Percentiles rank a stretch among this genome's conserved stretches.
Evolutionary conservation across 2,113 vertebrate species (phyloP).

Genomic region (Alligator sinensis): DNA sequence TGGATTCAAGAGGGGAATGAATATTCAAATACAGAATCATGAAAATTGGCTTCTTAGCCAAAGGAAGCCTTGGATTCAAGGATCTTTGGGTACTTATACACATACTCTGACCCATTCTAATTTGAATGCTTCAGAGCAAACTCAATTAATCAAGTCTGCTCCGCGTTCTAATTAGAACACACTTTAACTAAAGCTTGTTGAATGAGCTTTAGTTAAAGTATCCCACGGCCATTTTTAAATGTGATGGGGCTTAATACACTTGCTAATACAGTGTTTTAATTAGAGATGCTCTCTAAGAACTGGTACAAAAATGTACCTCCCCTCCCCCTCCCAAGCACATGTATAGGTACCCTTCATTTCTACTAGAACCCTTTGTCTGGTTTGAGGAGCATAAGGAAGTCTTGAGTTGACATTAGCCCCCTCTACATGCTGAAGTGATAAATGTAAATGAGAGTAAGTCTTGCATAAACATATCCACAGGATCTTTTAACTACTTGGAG

Average conservation of each 20-base stretch:
- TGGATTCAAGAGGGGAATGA: background rate
- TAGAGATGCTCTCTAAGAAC: no score
- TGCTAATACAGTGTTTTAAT: no score
- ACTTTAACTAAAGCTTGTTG: no score
- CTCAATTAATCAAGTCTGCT: no score
- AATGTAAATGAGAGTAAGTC: background rate
- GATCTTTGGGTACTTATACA: background rate
- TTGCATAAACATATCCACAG: background rate
- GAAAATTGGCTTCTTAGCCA: background rate
- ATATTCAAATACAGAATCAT: background rate
- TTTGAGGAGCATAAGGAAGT: background rate
- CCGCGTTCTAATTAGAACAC: no score
- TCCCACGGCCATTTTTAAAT: no score
- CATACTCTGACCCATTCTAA: background rate
- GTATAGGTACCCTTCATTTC: no score
- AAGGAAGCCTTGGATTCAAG: background rate
- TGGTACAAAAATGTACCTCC: no score
- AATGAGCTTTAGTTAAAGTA: no score
- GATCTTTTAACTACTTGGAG: background rate
- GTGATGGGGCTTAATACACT: no score
- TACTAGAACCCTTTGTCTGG: no score
- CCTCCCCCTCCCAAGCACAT: no score
- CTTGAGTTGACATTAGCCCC: background rate
- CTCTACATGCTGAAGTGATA: background rate
- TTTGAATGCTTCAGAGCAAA: background rate